Conservation (phyloP, 2,113 vertebrate genomes). For the Cardinalis cardinalis region DNA sequence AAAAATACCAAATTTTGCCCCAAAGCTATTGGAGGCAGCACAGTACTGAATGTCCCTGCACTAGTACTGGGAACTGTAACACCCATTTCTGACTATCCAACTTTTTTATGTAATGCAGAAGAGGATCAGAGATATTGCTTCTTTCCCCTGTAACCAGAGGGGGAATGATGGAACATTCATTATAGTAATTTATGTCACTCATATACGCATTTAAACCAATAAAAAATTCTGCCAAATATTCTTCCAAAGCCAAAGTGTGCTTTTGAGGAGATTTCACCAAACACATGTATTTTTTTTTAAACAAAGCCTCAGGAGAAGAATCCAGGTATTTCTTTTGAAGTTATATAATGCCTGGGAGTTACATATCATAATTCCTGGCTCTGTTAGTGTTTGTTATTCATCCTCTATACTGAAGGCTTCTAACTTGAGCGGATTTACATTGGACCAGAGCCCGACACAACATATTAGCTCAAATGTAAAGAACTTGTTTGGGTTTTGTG, state of each 20-base stretch:
- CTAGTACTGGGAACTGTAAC: not conserved
- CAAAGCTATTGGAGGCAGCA: not conserved
- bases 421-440: not conserved
- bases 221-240: constrained; percentile 31
- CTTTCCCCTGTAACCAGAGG: not conserved
- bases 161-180: not conserved
- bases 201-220: not conserved
- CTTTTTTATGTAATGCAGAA: not conserved
- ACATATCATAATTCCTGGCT: not conserved
- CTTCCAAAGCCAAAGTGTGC: not conserved
- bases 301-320: not conserved
- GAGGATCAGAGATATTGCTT: not conserved
- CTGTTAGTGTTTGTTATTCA: not conserved
- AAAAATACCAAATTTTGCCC: not conserved
- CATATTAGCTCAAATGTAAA: not conserved
- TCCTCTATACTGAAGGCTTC: not conserved
- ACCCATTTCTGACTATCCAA: not conserved
- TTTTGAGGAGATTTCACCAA: not conserved
- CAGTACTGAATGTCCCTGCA: not conserved
- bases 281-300: not conserved
- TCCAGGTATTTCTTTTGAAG: constrained; percentile 9
- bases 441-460: not conserved
- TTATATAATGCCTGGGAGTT: not conserved
- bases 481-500: not conserved
- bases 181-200: constrained; percentile 12